phyloP scores from a whole-genome alignment of 92 coral and sea anemone genomes.

The Umimayanthus chanpuru region DNA sequence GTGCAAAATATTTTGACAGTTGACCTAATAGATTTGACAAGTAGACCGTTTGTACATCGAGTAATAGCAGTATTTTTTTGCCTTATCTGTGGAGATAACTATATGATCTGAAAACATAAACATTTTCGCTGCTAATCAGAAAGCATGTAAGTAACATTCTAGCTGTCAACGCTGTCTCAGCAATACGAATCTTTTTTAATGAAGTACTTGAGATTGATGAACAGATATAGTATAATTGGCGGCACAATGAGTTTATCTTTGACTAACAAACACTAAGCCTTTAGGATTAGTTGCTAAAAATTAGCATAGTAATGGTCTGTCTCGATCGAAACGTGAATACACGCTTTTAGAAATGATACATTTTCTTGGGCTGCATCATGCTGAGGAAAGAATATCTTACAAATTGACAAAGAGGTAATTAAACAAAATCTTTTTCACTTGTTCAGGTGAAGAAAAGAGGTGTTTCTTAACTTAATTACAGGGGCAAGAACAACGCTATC shows the following conservation, averaged over 20 bases:
- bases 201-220: neutral
- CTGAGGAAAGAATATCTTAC: neutral
- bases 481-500: neutral
- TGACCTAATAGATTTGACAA: neutral
- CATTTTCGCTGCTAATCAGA: neutral
- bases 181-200: neutral
- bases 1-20: neutral
- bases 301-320: neutral
- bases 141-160: neutral
- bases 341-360: neutral
- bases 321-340: neutral
- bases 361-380: neutral
- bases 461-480: slow-evolving; percentile 16
- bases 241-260: neutral
- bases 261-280: neutral
- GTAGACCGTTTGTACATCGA: neutral
- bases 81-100: neutral
- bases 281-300: neutral
- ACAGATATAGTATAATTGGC: slow-evolving; percentile 3
- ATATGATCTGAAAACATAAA: neutral
- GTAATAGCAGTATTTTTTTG: neutral
- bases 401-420: slow-evolving; percentile 19
- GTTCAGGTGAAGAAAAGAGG: slow-evolving; percentile 27
- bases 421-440: neutral
- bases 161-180: slow-evolving; percentile 13